These are phyloP conservation scores for Cheiracanthium punctorium DNA, from an alignment of 2,888 invertebrate genomes.

Conservation along the genomic window DNA sequence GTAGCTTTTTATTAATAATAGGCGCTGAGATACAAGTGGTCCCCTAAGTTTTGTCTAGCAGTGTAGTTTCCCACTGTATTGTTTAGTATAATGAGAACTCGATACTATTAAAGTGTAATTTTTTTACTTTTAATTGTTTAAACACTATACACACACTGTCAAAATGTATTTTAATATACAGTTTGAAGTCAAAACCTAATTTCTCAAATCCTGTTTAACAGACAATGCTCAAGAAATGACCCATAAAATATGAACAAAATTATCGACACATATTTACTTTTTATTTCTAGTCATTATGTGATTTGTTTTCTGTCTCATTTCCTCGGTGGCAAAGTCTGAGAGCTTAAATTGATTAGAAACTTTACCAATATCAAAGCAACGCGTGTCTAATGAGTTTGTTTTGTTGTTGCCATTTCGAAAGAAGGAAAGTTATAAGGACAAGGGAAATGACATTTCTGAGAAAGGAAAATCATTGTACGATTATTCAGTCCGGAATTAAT, in stretches of 20 bases:
- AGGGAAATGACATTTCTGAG: background rate
- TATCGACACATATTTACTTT: background rate
- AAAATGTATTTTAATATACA: no score
- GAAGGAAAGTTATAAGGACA: background rate
- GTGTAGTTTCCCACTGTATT: no score
- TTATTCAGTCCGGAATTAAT: background rate
- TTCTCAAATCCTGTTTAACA: no score
- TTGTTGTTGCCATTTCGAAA: background rate
- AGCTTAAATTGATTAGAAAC: conserved; percentile 3
- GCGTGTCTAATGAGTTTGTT: background rate
- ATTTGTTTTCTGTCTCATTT: background rate
- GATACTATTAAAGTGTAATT: no score
- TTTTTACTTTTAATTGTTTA: no score
- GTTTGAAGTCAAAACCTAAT: no score
- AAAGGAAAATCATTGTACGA: background rate
- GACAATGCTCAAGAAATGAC: no score
- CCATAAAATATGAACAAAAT: background rate
- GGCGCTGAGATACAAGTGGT: no score
- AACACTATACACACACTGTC: no score
- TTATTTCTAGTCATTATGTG: background rate
- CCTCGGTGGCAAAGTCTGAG: background rate
- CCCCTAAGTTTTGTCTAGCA: no score
- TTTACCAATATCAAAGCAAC: conserved; percentile 9
- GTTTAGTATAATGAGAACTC: no score
- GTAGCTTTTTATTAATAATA: no score